A percentile compares a stretch with the other conserved stretches of the same genome.
Evolutionary conservation across 2,113 vertebrate species (phyloP).

Genomic region (Turdus rufiventris): DNA sequence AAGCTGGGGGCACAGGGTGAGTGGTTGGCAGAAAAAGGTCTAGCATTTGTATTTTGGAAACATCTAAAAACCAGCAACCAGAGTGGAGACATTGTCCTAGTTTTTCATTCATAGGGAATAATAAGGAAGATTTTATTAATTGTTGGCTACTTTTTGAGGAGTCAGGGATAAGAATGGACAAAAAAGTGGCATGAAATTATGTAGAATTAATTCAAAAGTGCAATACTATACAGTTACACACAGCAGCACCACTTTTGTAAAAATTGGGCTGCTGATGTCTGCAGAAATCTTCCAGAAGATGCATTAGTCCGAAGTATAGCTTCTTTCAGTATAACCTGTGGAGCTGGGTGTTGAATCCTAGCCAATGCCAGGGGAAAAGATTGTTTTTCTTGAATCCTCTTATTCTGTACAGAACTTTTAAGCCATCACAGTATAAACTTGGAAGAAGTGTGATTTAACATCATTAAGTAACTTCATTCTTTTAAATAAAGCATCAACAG

Average conservation of each 20-base stretch:
- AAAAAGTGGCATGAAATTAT: background rate
- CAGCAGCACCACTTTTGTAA: background rate
- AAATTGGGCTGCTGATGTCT: background rate
- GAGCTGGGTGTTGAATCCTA: background rate
- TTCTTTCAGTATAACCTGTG: background rate
- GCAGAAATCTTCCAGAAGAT: background rate
- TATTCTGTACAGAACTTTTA: background rate
- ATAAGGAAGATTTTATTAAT: background rate
- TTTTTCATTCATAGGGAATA: background rate
- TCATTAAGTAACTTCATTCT: background rate
- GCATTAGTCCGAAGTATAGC: background rate
- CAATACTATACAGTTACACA: background rate
- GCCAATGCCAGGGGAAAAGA: background rate
- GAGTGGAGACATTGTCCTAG: background rate
- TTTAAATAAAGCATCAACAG: background rate
- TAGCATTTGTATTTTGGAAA: background rate
- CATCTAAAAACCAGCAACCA: background rate
- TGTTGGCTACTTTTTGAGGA: background rate
- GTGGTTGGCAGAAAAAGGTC: background rate
- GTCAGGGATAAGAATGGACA: background rate
- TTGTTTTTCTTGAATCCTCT: background rate
- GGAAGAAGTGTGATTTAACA: background rate
- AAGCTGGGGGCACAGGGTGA: rapidly evolving
- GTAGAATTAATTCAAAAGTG: background rate
- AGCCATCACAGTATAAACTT: background rate